Evolutionary conservation across 2,113 vertebrate genomes (phyloP).

Genomic region (Gopherus flavomarginatus): DNA sequence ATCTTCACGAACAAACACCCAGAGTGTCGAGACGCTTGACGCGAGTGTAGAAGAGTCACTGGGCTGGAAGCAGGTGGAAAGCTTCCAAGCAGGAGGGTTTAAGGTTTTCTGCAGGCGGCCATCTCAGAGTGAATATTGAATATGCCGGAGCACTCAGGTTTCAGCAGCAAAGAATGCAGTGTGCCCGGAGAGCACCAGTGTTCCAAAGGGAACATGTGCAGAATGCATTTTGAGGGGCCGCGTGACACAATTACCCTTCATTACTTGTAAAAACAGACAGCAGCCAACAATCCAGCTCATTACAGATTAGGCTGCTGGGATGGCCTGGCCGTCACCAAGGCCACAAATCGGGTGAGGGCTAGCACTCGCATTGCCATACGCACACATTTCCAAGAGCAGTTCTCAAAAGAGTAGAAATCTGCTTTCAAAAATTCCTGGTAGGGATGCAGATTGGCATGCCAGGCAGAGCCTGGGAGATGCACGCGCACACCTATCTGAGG

Average conservation of each 20-base stretch:
- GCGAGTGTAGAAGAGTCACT: fast-evolving
- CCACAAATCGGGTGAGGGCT: not conserved
- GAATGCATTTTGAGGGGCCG: not conserved
- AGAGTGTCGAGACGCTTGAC: not conserved
- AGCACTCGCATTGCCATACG: not conserved
- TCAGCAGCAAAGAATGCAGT: fast-evolving
- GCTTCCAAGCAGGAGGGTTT: not conserved
- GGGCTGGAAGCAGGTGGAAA: not conserved
- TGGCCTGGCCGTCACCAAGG: not conserved
- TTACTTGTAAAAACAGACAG: not conserved
- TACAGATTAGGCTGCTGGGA: not conserved
- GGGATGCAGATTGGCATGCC: not conserved
- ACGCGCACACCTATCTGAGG: not conserved
- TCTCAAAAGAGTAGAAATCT: not conserved
- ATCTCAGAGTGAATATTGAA: fast-evolving
- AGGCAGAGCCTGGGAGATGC: not conserved
- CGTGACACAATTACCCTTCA: not conserved
- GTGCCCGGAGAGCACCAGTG: fast-evolving
- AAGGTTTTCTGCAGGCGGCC: not conserved
- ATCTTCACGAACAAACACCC: not conserved
- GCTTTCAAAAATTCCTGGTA: not conserved
- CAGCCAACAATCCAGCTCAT: not conserved
- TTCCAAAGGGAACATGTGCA: fast-evolving
- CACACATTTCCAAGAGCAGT: not conserved
- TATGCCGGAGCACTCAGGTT: fast-evolving